Base-by-base conservation (phyloP, 2,888 invertebrate genomes). In the Spicauda simplicius region DNA sequence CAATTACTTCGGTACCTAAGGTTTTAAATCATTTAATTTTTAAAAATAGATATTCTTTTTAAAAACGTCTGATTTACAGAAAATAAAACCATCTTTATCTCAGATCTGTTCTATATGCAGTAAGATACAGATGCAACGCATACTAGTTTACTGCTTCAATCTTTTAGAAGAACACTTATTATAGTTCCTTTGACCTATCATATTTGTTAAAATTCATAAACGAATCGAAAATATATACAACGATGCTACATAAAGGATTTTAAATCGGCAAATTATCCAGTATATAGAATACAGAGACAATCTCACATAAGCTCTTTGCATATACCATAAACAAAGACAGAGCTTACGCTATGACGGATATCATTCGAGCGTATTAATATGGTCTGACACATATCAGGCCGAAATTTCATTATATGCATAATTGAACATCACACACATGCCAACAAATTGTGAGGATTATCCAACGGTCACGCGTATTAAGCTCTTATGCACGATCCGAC, bases 401-500 rank as follows among this genome's bases (percentile, higher is more conserved):
- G 70, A 73, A 76, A 71, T 73, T 76, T 72, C 73, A 74, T 73
- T 72, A 73, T 70, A 65, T 72, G 71, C 68, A 71, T 66, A 66
- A 66, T 66, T 66, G 60, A 66, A 66, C 66, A 66, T 72, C 72
- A 74, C 74, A 72, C 72, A 76, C 75, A 75, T 76, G 75, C 74
- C 76, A 75, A 76, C 76, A 76, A 73, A 79, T 77, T 75, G 79
- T 75, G 70, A 66, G 73, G 76, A 77, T 78, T 76, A 76, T 70
- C 64, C 68, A 69, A 69, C 70, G 71, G 76, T 73, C 78, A 74
- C 69, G 70, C 70, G 72, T 71, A 70, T 74, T 75, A 74, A 72
- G 73, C 74, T 53, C 69, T 70, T 53, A n/a, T 41, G 18, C 52
- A 53, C n/a, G 52, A 18, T 60, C 50, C 33, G 18, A 10, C 45